A percentile compares a stretch with the other conserved stretches of the same genome.
Conservation (phyloP, 2,113 vertebrate genomes). For the Zapornia atra region DNA sequence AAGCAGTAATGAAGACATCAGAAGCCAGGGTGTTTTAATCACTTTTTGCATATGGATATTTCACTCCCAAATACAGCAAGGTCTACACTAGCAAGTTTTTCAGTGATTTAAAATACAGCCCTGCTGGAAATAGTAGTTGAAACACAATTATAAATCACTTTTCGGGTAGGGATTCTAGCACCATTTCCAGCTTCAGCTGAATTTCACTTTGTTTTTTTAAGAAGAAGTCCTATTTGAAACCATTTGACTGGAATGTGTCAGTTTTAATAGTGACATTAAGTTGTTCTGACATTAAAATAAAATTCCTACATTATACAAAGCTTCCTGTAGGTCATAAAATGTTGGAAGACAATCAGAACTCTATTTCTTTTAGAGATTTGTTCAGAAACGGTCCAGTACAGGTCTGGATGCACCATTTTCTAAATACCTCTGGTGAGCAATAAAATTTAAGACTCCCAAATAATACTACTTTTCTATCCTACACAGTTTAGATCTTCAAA, state of each 20-base stretch:
- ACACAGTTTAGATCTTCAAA: slow-evolving; percentile 19
- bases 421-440: neutral
- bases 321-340: neutral
- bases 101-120: neutral
- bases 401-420: neutral
- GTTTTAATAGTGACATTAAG: neutral
- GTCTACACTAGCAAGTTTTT: neutral
- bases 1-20: neutral
- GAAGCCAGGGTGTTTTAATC: neutral
- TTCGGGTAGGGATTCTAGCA: neutral
- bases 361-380: neutral
- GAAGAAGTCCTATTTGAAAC: neutral
- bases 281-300: neutral
- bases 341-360: slow-evolving; percentile 7
- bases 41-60: neutral
- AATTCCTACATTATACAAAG: neutral
- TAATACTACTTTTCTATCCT: slow-evolving; percentile 9
- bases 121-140: neutral
- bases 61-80: neutral
- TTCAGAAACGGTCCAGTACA: neutral
- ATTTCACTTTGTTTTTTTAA: neutral
- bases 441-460: slow-evolving; percentile 13
- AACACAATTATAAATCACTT: neutral
- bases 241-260: neutral
- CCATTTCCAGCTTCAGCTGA: neutral